Conservation (phyloP, 1,140 invertebrate species). For the Bombus affinis region DNA sequence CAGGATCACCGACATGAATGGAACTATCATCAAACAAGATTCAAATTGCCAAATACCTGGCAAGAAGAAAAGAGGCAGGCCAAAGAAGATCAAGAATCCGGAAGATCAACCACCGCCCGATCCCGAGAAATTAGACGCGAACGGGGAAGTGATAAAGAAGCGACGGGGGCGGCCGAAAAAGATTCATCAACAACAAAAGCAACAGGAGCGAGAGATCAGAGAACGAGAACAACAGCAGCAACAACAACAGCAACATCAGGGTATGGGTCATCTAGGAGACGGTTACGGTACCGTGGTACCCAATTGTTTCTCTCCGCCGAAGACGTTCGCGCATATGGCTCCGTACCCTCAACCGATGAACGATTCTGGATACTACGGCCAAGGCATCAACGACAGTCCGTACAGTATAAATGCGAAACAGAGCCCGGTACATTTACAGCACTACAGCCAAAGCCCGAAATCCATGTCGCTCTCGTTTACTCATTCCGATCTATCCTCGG, state of each 20-base stretch:
- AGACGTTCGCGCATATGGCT: conserved; percentile 80
- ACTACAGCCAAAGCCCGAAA: conserved; percentile 84
- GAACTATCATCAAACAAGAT: conserved; percentile 82
- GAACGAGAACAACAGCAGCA: conserved; percentile 76
- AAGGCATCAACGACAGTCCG: conserved; percentile 76
- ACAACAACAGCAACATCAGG: conserved; percentile 67
- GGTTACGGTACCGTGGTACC: conserved; percentile 76
- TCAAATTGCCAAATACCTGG: conserved; percentile 85
- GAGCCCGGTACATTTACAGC: conserved; percentile 81
- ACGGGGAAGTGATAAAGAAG: conserved; percentile 88
- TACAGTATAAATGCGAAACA: conserved; percentile 81
- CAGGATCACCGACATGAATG: conserved; percentile 81
- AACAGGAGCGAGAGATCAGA: conserved; percentile 76
- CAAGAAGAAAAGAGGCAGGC: conserved; percentile 94
- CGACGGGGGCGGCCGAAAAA: conserved; percentile 93
- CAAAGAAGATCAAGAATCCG: conserved; percentile 92
- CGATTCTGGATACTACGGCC: conserved; percentile 76
- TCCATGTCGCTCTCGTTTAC: conserved; percentile 86
- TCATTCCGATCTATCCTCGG: conserved; percentile 89
- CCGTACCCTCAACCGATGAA: conserved; percentile 77
- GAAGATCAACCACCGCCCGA: conserved; percentile 84
- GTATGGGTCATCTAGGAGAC: conserved; percentile 70
- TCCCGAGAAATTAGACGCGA: conserved; percentile 84
- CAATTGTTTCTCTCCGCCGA: conserved; percentile 84
- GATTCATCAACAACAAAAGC: conserved; percentile 83